These are phyloP conservation scores for Drosophila ercepeae DNA, from an alignment of 1,140 invertebrate genomes.

Conservation along the genomic window DNA sequence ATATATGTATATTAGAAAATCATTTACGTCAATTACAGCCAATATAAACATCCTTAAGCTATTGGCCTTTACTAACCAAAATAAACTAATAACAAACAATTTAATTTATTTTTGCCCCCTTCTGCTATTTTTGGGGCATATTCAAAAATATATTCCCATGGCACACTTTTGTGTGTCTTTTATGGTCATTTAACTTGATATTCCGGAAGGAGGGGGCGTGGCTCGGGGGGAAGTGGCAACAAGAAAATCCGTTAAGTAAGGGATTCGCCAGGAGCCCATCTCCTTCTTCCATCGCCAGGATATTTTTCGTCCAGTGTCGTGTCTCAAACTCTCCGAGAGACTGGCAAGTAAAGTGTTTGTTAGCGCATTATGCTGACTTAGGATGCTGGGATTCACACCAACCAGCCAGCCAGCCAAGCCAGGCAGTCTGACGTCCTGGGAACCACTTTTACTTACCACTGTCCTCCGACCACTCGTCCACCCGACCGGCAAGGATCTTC, in stretches of 20 bases:
- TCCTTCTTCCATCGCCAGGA: slow-evolving; percentile 1
- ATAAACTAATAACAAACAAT: neutral
- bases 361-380: slow-evolving; percentile 80
- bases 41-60: neutral
- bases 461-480: slow-evolving; percentile 21
- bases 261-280: slow-evolving; percentile 32
- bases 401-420: slow-evolving; percentile 14
- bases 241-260: slow-evolving; percentile 39
- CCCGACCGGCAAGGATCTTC: slow-evolving; percentile 23
- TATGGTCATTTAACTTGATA: slow-evolving; percentile 39
- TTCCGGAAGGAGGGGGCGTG: neutral
- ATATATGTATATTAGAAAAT: too few species aligned
- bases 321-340: slow-evolving; percentile 37
- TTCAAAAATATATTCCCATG: slow-evolving; percentile 17
- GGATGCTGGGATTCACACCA: slow-evolving; percentile 70
- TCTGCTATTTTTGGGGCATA: neutral
- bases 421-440: slow-evolving; percentile 8
- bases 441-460: slow-evolving; percentile 78
- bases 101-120: neutral
- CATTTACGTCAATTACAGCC: neutral
- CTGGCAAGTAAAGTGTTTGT: slow-evolving; percentile 76
- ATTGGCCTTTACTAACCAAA: neutral
- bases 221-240: slow-evolving; percentile 15
- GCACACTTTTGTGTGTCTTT: slow-evolving; percentile 23
- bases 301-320: slow-evolving; percentile 44